These are phyloP conservation scores for Ardeotis arabs DNA, from an alignment of 2,113 vertebrate species.

Conservation along the genomic window DNA sequence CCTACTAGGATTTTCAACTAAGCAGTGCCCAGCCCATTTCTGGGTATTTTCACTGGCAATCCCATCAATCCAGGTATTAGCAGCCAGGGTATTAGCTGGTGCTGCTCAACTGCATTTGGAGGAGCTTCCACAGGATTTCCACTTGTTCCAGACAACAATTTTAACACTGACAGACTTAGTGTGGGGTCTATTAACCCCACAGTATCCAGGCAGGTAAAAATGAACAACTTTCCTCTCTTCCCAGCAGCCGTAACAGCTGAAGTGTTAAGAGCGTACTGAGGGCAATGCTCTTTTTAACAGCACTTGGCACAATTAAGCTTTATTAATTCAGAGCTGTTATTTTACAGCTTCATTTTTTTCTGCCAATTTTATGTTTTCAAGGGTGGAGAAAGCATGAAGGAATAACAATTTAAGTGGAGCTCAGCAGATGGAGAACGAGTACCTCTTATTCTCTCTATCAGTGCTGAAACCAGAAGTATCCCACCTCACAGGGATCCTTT, in stretches of 20 bases:
- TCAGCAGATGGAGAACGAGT: slow-evolving; percentile 45
- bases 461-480: slow-evolving; percentile 1
- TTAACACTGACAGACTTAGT: neutral
- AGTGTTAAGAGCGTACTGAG: neutral
- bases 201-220: neutral
- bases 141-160: neutral
- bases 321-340: slow-evolving; percentile 57
- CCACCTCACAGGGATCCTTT: neutral
- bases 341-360: slow-evolving; percentile 63
- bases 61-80: neutral
- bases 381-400: slow-evolving; percentile 21
- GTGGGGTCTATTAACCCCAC: neutral
- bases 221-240: neutral
- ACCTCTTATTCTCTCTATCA: slow-evolving; percentile 13
- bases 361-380: slow-evolving; percentile 51
- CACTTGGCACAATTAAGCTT: slow-evolving; percentile 50
- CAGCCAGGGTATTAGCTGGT: neutral
- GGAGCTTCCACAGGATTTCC: neutral
- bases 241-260: neutral
- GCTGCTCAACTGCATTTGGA: neutral
- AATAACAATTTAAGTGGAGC: slow-evolving; percentile 27
- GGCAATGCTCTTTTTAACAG: slow-evolving; percentile 49
- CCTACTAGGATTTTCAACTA: neutral
- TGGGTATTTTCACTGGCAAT: neutral
- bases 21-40: neutral